Evolutionary conservation across 2,113 vertebrate species (phyloP), one percentile per base, ranked within the genome.

Genomic region (Fulica atra): DNA sequence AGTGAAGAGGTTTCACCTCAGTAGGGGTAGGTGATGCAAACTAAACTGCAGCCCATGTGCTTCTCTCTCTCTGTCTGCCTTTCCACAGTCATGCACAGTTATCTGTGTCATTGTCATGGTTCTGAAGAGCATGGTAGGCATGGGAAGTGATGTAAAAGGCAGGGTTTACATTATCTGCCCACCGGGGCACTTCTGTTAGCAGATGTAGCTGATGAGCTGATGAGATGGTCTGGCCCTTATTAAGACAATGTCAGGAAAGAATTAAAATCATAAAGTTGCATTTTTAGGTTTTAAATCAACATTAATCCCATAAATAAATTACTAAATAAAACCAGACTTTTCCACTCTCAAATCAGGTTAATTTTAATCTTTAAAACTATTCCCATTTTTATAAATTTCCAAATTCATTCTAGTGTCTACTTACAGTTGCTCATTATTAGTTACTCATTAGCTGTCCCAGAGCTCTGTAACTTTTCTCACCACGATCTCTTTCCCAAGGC

Each of bases 241-340:
- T 88, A 81, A 82, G 53, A 29, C 56, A 26, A 6, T 82, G 48
- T 63, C 51, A 79, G 29, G 61, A 81, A 93, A 74, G 53, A 20
- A 82, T 87, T 91, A 68, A 81, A 89, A 79, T 76, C 0, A 31
- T 79, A 77, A 46, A 20, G 35, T 51, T 71, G 24, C 42, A 48
- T 79, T 92, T 91, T 72, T 94, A 57, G 13, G 13, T 63, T 95
- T 95, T 60, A 87, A 91, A 81, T 89, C 79, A 71, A 65, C 38
- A 46, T 78, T 87, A 71, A 74, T 29, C 36, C 56, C 48, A 42
- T 38, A 93, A 93, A 60, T 68, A 93, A 73, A 64, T 93, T 74
- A 25, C 69, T 56, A 81, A 94, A 89, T 89, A 71, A 76, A 91
- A 68, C 33, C 20, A 59, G 65, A 79, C 20, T 15, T 94, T 91